Evolutionary conservation across 2,888 invertebrate genomes (phyloP), one percentile per base, ranked within the genome.

Genomic region (Ormyrus labotus): DNA sequence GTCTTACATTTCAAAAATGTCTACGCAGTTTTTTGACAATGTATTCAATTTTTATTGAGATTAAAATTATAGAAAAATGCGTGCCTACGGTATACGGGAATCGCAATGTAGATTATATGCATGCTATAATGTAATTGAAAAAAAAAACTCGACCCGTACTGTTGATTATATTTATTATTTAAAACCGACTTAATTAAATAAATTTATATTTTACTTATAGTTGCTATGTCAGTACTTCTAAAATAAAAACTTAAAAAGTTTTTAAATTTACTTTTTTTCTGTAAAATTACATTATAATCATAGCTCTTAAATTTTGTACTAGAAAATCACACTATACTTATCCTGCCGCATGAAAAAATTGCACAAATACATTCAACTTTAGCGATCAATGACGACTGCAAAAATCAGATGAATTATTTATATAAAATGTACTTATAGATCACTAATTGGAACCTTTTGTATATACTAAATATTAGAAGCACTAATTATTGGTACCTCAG

Each of bases 321-420:
- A 53, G 53, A 70, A 70, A 70, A 11, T 64, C 10, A 72, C 8
- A n/a, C 6, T 34, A 48, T 11, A 55, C 19, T 45, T 4, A 61
- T 51, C 11, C 45, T n/a, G 6, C 0, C 1, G 11, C 11, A 64
- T 10, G 55, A 63, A n/a, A 53, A 60, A 76, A 69, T 76, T 76
- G 68, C 68, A 76, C 75, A 75, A 75, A 47, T 61, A 68, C 8
- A 34, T 45, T 51, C 11, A 47, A 13, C 58, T 74, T 53, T 6
- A n/a, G n/a, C 9, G 57, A 51, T 77, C 64, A 64, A 57, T 48
- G n/a, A 47, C 70, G 60, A 64, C 57, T 70, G 50, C 13, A 70
- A 64, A 77, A 76, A 34, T 69, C n/a, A 64, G 13, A 34, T 4
- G 3, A 64, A 70, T 50, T 10, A 34, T 53, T 64, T 4, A 34